Conservation (phyloP, 2,113 vertebrate genomes). For the Mus spicilegus region DNA sequence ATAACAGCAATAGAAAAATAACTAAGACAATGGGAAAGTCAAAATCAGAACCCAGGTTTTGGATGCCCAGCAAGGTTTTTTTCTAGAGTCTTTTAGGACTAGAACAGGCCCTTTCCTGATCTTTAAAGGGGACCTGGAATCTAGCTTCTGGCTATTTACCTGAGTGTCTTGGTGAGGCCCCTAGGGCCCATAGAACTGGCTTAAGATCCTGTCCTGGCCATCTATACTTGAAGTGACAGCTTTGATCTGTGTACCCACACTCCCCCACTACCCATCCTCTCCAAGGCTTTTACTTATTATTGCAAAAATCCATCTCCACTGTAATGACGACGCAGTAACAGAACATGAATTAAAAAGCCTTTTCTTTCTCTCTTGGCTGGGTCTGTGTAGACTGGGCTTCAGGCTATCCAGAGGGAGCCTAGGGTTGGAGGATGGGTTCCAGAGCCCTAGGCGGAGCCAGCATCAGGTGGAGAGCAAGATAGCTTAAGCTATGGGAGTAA, state of each 20-base stretch:
- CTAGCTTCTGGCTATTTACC: not conserved
- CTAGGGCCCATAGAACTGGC: not conserved
- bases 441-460: not conserved
- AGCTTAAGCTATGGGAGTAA: not conserved
- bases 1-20: not conserved
- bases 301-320: not conserved
- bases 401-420: not conserved
- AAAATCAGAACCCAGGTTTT: not conserved
- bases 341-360: not conserved
- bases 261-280: not conserved
- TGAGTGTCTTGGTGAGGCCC: not conserved
- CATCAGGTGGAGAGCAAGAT: not conserved
- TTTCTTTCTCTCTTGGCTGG: not conserved
- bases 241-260: not conserved
- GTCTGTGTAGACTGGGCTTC: not conserved
- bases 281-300: constrained; percentile 33
- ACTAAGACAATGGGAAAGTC: not conserved
- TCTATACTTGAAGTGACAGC: not conserved
- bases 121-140: not conserved
- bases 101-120: not conserved
- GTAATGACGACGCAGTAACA: not conserved
- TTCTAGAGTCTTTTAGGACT: not conserved
- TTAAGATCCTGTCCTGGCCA: not conserved
- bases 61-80: too few relatives aligned
- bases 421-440: not conserved